Percentiles rank a stretch among this genome's conserved stretches.
phyloP scores from a whole-genome alignment of 2,888 invertebrate species.

The Corbicula japonica region DNA sequence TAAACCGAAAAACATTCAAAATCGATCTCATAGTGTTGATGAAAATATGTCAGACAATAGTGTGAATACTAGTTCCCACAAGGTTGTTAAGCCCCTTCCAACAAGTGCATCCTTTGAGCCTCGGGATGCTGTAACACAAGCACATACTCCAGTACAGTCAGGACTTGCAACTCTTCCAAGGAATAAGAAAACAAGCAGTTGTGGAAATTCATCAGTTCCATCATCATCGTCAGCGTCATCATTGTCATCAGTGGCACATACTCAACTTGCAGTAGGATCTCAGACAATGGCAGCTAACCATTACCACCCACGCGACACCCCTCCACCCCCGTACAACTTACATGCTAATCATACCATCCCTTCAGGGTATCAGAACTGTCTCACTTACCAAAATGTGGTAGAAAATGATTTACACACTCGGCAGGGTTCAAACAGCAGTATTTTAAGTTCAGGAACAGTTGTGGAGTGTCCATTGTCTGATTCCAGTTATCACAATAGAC shows the following conservation, averaged over 20 bases:
- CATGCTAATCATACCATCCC: conserved; percentile 26
- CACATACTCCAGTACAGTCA: conserved; percentile 80
- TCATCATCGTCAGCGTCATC: conserved; percentile 31
- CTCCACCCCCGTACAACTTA: conserved; percentile 44
- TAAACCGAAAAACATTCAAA: conserved; percentile 61
- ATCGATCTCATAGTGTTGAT: conserved; percentile 70
- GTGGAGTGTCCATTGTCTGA: conserved; percentile 54
- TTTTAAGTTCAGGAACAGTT: conserved; percentile 63
- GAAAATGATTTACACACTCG: conserved; percentile 68
- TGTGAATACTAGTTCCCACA: conserved; percentile 61
- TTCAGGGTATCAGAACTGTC: conserved; percentile 48
- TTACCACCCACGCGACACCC: conserved; percentile 30
- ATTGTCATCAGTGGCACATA: conserved; percentile 30
- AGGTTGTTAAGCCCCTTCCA: conserved; percentile 72
- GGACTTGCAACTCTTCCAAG: conserved; percentile 82
- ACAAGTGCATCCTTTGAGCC: conserved; percentile 71
- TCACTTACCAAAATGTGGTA: conserved; percentile 52
- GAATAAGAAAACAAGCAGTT: conserved; percentile 69
- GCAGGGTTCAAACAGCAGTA: conserved; percentile 73
- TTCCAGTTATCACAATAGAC: conserved; percentile 54
- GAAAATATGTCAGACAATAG: conserved; percentile 69
- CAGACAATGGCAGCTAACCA: conserved; percentile 46
- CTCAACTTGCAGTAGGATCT: conserved; percentile 56
- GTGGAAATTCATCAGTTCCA: conserved; percentile 28
- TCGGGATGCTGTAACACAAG: conserved; percentile 63